Percentiles rank a stretch among this genome's conserved stretches.
These are phyloP conservation scores for Polyergus mexicanus DNA, from an alignment of 1,140 invertebrate species.

Conservation along the genomic window DNA sequence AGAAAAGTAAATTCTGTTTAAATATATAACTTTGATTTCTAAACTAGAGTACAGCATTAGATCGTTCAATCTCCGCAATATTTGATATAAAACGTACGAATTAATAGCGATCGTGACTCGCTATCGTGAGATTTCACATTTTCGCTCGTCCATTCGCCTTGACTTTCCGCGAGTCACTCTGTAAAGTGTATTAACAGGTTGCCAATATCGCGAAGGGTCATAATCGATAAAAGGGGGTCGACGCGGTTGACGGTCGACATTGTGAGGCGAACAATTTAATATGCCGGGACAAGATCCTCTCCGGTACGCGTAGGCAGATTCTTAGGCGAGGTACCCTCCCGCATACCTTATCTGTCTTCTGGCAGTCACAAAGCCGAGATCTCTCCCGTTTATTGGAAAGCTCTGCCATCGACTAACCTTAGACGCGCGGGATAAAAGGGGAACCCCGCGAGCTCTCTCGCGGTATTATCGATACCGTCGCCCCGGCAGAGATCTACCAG, in stretches of 20 bases:
- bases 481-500: slow-evolving; percentile 15
- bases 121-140: slow-evolving; percentile 38
- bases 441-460: slow-evolving; percentile 32
- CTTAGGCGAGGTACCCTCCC: slow-evolving; percentile 65
- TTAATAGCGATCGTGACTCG: slow-evolving; percentile 45
- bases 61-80: slow-evolving; percentile 35
- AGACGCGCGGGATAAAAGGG: slow-evolving; percentile 64
- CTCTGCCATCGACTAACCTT: slow-evolving; percentile 66
- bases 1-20: slow-evolving; percentile 18
- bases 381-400: slow-evolving; percentile 79
- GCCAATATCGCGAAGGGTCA: slow-evolving; percentile 70
- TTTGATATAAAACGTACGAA: slow-evolving; percentile 39
- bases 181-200: slow-evolving; percentile 74
- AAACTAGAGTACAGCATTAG: neutral
- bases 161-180: slow-evolving; percentile 29
- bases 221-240: slow-evolving; percentile 14
- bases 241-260: slow-evolving; percentile 52
- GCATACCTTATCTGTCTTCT: slow-evolving; percentile 78
- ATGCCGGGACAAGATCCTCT: slow-evolving; percentile 66
- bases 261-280: slow-evolving; percentile 80
- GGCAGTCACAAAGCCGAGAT: slow-evolving; percentile 76
- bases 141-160: slow-evolving; percentile 16
- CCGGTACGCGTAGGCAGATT: slow-evolving; percentile 42
- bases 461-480: slow-evolving; percentile 71
- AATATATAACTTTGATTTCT: slow-evolving; percentile 28